Percentiles rank a stretch among this genome's conserved stretches.
Conservation (phyloP, 2,888 invertebrate genomes). For the Teinopalpus imperialis region DNA sequence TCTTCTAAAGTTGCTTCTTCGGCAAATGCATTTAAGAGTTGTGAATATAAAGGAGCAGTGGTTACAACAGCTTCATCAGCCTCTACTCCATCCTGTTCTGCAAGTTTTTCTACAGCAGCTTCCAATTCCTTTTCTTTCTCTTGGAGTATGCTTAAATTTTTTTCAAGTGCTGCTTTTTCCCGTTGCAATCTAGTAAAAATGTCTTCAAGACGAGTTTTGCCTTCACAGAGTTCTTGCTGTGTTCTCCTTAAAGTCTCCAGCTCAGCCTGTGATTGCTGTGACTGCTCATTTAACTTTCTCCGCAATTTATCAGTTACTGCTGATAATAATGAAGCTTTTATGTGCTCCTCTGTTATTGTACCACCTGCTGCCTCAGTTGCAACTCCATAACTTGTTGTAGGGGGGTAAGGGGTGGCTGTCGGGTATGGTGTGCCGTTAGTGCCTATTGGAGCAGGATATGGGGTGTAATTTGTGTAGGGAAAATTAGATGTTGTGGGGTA, state of each 20-base stretch:
- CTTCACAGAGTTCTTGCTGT: slow-evolving; percentile 92
- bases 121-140: slow-evolving; percentile 94
- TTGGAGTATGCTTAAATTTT: slow-evolving; percentile 90
- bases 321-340: slow-evolving; percentile 94
- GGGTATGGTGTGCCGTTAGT: slow-evolving; percentile 52
- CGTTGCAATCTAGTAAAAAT: slow-evolving; percentile 89
- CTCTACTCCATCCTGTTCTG: slow-evolving; percentile 91
- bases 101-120: slow-evolving; percentile 88
- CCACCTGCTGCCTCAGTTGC: slow-evolving; percentile 81
- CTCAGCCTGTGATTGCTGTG: slow-evolving; percentile 95
- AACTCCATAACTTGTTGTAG: slow-evolving; percentile 44
- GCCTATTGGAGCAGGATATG: slow-evolving; percentile 58
- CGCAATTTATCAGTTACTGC: slow-evolving; percentile 97
- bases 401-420: slow-evolving; percentile 50
- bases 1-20: slow-evolving; percentile 99
- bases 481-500: slow-evolving; percentile 65
- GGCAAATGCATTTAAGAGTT: slow-evolving; percentile 96
- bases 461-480: slow-evolving; percentile 77
- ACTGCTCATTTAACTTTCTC: slow-evolving; percentile 92
- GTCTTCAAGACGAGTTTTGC: slow-evolving; percentile 90
- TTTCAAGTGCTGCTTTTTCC: slow-evolving; percentile 91
- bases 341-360: slow-evolving; percentile 97
- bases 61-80: slow-evolving; percentile 98
- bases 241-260: slow-evolving; percentile 93
- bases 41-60: slow-evolving; percentile 97